Evolutionary conservation across 1,140 invertebrate species (phyloP).

Genomic region (Coenobita brevimanus): DNA sequence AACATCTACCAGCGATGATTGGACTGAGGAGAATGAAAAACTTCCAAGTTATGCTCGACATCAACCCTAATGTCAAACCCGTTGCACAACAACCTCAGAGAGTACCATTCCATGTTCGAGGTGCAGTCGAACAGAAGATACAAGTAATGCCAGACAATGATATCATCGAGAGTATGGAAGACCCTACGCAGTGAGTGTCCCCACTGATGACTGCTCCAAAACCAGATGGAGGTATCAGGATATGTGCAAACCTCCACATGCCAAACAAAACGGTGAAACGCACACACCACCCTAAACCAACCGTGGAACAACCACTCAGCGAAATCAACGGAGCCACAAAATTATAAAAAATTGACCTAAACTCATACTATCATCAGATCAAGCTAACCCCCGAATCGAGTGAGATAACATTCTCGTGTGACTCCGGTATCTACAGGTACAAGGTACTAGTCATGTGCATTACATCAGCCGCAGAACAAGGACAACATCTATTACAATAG

Average conservation of each 20-base stretch:
- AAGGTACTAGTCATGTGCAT: background rate
- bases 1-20: no score
- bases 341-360: background rate
- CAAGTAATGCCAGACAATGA: background rate
- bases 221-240: background rate
- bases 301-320: no score
- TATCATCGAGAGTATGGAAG: background rate
- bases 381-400: background rate
- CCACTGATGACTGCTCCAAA: background rate
- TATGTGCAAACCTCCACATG: no score
- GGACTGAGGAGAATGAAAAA: background rate
- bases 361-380: slow-evolving; percentile 6
- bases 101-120: background rate
- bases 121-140: background rate
- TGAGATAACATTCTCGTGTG: background rate
- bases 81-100: background rate
- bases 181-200: background rate
- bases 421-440: background rate
- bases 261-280: no score
- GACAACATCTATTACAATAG: background rate
- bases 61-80: background rate
- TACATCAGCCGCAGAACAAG: background rate
- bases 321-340: no score
- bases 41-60: background rate
- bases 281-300: no score